Conservation (phyloP, 1,140 invertebrate genomes). For the Solen grandis region DNA sequence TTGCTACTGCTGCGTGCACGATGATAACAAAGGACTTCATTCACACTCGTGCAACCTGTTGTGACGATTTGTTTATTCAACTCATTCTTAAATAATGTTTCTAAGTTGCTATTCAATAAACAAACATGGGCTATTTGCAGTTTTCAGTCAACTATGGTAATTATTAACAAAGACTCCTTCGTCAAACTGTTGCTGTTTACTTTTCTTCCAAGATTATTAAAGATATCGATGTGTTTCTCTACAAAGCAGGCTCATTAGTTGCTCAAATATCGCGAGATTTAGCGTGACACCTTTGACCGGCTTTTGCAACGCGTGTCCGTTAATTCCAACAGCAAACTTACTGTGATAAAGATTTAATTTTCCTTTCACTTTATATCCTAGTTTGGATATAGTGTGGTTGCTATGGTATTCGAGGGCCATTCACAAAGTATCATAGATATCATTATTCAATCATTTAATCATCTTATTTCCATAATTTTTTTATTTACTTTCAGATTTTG, state of each 20-base stretch:
- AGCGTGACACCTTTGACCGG: slow-evolving; percentile 29
- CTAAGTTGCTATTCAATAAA: slow-evolving; percentile 37
- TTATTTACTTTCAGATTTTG: no score
- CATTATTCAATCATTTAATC: no score
- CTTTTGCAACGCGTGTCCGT: slow-evolving; percentile 21
- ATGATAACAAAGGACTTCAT: no score
- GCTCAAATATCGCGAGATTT: slow-evolving; percentile 47
- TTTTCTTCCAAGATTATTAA: slow-evolving; percentile 51
- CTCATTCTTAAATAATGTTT: slow-evolving; percentile 50
- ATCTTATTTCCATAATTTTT: no score
- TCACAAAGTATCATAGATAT: no score
- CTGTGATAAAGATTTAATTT: slow-evolving; percentile 53
- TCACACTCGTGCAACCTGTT: no score
- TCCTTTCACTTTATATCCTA: slow-evolving; percentile 33
- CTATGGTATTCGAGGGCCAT: no score
- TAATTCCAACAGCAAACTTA: slow-evolving; percentile 48
- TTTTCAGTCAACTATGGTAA: slow-evolving; percentile 46
- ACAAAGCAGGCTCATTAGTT: slow-evolving; percentile 53
- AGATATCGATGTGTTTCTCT: slow-evolving; percentile 38
- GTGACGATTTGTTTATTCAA: slow-evolving; percentile 36
- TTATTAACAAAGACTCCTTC: slow-evolving; percentile 46
- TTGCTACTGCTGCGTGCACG: no score
- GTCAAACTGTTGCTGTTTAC: slow-evolving; percentile 53
- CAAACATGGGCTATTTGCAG: slow-evolving; percentile 36
- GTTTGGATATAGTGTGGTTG: no score